A percentile compares a stretch with the other conserved stretches of the same genome.
Evolutionary conservation across 2,888 invertebrate genomes (phyloP).

Genomic region (Thera obeliscata): DNA sequence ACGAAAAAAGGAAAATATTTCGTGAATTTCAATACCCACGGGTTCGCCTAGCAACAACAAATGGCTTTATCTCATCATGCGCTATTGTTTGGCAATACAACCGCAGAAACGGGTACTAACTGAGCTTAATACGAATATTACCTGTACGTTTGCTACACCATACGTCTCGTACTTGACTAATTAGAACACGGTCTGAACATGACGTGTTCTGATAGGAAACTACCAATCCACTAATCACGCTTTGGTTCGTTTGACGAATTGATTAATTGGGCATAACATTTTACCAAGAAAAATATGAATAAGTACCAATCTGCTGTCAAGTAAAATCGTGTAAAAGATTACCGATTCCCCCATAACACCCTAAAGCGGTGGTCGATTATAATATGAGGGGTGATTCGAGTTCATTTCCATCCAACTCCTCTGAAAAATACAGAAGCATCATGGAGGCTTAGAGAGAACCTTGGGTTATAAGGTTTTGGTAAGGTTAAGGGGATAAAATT

Average conservation of each 20-base stretch:
- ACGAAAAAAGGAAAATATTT: constrained; percentile 59
- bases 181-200: constrained; percentile 23
- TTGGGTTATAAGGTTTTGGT: no score
- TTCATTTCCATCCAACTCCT: no score
- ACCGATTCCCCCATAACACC: no score
- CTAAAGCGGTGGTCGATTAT: no score
- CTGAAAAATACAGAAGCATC: no score
- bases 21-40: constrained; percentile 49
- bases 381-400: no score
- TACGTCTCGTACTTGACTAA: constrained; percentile 29
- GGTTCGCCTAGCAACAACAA: constrained; percentile 33
- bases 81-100: constrained; percentile 26
- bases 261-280: constrained; percentile 10
- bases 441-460: no score
- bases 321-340: neutral
- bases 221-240: constrained; percentile 16
- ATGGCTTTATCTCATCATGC: constrained; percentile 26
- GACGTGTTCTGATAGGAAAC: constrained; percentile 22
- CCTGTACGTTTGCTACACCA: neutral
- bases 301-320: neutral
- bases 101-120: constrained; percentile 13
- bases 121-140: constrained; percentile 8
- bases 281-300: constrained; percentile 8
- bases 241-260: constrained; percentile 21
- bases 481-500: no score